Base-by-base conservation (phyloP, 2,113 vertebrate genomes). In the Saguinus midas region DNA sequence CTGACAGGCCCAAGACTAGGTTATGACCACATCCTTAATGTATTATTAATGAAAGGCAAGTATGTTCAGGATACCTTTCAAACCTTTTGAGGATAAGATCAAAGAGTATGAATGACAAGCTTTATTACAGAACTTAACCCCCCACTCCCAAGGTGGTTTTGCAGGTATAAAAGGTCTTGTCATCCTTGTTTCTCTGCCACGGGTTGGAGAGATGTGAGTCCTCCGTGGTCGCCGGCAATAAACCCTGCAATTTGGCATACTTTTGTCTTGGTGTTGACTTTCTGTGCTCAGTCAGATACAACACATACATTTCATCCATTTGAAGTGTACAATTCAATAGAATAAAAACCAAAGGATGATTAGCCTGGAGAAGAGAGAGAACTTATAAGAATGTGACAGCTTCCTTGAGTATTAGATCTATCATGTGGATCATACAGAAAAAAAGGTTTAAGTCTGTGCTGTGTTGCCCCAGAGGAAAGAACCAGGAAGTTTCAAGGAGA, bases 11-110 rank as follows among this genome's bases (percentile, higher is more conserved):
- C 23, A 93, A 92, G 76, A 50, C 75, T 84, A 94, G 52, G 29
- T 93, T 85, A 82, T 94, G 25, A 64, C 52, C 50, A 35, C 32
- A 85, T 95, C 21, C 55, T 82, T 93, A 90, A 57, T 85, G 37
- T 91, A 55, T 94, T 81, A 78, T 90, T 96, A 96, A 57, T 87
- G 72, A 94, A 92, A 95, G 43, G 27, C 79, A 48, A 20, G 23
- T 88, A 68, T 87, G 37, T 80, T 94, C 48, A 95, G 58, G n/a
- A 57, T 58, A 18, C 43, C 40, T 92, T 91, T 94, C 73, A 96
- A 57, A 93, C n/a, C 52, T 95, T 95, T 91, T 93, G 76, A 95
- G 94, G 58, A 90, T 61, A 83, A 85, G 73, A 96, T 91, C 94
- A 94, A 89, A 96, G 40, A 61, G 4, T 2, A 0, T 87, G 75